A percentile compares a stretch with the other conserved stretches of the same genome.
phyloP scores from a whole-genome alignment of 1,140 invertebrate species.

The Oryzaephilus surinamensis region DNA sequence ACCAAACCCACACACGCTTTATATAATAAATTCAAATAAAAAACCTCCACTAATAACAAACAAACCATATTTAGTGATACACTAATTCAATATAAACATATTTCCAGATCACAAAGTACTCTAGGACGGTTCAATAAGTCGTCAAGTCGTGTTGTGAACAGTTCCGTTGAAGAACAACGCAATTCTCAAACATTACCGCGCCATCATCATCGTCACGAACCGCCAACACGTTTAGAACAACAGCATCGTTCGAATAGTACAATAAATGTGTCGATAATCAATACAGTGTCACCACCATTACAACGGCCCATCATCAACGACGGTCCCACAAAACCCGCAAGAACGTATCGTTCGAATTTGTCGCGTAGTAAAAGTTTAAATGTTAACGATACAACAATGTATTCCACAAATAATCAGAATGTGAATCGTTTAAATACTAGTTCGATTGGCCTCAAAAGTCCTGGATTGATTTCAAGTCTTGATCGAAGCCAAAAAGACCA shows the following conservation, averaged over 20 bases:
- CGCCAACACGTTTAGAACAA: constrained; percentile 41
- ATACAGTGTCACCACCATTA: constrained; percentile 43
- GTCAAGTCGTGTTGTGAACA: constrained; percentile 52
- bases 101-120: constrained; percentile 50
- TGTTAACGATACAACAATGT: constrained; percentile 51
- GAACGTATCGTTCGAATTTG: constrained; percentile 61
- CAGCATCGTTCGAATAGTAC: constrained; percentile 45
- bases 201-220: constrained; percentile 41
- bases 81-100: no score
- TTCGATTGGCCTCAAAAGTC: constrained; percentile 64
- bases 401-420: constrained; percentile 68
- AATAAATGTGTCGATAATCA: constrained; percentile 66
- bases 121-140: constrained; percentile 71
- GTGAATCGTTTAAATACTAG: constrained; percentile 44
- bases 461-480: constrained; percentile 71
- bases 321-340: constrained; percentile 57
- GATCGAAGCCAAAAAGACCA: constrained; percentile 67
- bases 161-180: constrained; percentile 43
- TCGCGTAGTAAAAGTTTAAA: constrained; percentile 78
- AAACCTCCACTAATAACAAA: no score
- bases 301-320: constrained; percentile 18
- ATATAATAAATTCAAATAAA: no score
- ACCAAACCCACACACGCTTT: no score
- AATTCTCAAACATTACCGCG: constrained; percentile 68
- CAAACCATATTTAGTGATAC: no score